These are phyloP conservation scores for Agriopis leucophaearia DNA, from an alignment of 2,888 invertebrate genomes.

Conservation along the genomic window DNA sequence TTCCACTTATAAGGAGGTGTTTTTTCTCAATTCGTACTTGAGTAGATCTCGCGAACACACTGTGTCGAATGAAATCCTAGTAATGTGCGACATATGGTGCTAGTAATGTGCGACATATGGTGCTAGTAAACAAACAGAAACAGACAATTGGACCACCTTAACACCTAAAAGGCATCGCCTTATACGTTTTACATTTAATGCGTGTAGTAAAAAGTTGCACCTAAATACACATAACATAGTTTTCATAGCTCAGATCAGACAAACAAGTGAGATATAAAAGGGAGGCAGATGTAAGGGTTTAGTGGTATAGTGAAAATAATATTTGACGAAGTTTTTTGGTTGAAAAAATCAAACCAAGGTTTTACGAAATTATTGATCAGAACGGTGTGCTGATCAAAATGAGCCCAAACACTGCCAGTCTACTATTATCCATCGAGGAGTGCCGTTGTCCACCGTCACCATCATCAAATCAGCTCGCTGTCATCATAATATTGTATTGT, in stretches of 20 bases:
- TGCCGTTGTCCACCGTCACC: too few species aligned
- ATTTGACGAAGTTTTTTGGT: too few species aligned
- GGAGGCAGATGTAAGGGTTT: too few species aligned
- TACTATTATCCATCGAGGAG: too few species aligned
- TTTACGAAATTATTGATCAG: too few species aligned
- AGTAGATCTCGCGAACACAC: constrained; percentile 8
- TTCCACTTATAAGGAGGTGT: constrained; percentile 40
- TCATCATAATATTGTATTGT: too few species aligned
- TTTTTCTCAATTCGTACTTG: constrained; percentile 35
- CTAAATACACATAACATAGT: background rate
- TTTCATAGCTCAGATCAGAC: background rate
- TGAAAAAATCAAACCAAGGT: too few species aligned
- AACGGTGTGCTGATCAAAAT: too few species aligned
- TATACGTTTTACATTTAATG: background rate
- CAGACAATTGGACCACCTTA: constrained; percentile 20
- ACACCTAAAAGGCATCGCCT: constrained; percentile 15
- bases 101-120: constrained; percentile 28
- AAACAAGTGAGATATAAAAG: too few species aligned
- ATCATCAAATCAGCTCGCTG: too few species aligned
- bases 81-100: constrained; percentile 27
- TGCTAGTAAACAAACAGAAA: constrained; percentile 15
- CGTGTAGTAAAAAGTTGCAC: background rate
- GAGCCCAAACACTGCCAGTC: too few species aligned
- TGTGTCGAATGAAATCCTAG: constrained; percentile 13
- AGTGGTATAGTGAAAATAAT: too few species aligned